A percentile compares a stretch with the other conserved stretches of the same genome.
Conservation (phyloP, 2,113 vertebrate species). For the Tor tambroides region DNA sequence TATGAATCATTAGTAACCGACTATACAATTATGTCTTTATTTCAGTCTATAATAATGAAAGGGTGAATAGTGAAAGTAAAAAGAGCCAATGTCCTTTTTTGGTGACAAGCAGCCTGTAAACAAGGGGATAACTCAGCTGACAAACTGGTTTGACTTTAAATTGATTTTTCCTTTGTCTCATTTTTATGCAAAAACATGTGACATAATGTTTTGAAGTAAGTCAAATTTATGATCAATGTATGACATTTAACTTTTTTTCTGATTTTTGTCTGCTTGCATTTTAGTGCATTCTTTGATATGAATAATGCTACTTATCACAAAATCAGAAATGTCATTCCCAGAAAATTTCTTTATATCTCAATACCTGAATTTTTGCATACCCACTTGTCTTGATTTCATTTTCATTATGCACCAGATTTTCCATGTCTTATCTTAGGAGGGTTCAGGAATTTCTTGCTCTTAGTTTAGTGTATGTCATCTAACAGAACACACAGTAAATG, state of each 20-base stretch:
- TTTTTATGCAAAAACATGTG: not conserved
- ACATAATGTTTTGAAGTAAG: not conserved
- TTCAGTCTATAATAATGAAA: not conserved
- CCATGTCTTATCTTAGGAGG: not conserved
- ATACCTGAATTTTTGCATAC: not conserved
- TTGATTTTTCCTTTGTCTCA: not conserved
- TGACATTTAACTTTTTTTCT: not conserved
- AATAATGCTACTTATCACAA: not conserved
- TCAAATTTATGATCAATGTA: not conserved
- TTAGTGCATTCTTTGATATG: not conserved
- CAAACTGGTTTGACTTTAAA: constrained; percentile 19
- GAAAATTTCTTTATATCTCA: not conserved
- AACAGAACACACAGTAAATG: not conserved
- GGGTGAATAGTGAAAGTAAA: not conserved
- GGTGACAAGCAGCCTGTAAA: not conserved
- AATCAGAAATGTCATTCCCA: not conserved
- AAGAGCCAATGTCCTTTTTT: not conserved
- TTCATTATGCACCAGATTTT: not conserved
- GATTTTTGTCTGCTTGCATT: not conserved
- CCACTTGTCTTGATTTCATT: not conserved
- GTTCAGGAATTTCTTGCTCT: not conserved
- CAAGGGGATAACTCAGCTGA: not conserved
- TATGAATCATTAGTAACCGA: not conserved
- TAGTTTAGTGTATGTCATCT: not conserved
- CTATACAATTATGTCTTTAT: not conserved